These are phyloP conservation scores for Corythornis leucogaster DNA, from an alignment of 2,797 vertebrate genomes.

Conservation along the genomic window DNA sequence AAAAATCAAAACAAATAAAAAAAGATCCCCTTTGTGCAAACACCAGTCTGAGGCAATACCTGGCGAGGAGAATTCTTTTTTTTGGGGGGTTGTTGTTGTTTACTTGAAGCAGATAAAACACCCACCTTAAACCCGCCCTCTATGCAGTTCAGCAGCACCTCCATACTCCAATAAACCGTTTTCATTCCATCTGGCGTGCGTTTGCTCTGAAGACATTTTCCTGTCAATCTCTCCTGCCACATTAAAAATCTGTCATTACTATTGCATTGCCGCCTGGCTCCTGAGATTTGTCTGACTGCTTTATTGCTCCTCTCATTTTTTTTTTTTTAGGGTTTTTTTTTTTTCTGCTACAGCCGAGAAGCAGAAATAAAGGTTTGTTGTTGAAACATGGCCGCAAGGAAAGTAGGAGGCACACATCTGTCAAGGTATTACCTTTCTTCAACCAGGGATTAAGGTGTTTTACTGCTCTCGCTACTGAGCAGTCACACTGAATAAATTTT, in stretches of 20 bases:
- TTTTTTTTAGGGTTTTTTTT: conserved; percentile 75
- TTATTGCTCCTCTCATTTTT: conserved; percentile 85
- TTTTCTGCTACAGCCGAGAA: conserved; percentile 80
- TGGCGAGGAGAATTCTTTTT: conserved; percentile 4
- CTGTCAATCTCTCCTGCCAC: conserved; percentile 96
- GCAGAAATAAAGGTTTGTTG: conserved; percentile 84
- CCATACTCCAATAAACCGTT: conserved; percentile 97
- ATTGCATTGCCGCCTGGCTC: conserved; percentile 87
- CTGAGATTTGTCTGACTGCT: conserved; percentile 91
- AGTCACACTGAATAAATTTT: conserved; percentile 89
- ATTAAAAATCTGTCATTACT: conserved; percentile 90
- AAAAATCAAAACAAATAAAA: background rate
- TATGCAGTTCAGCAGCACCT: conserved; percentile 82
- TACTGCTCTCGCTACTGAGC: conserved; percentile 82
- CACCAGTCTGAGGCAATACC: conserved; percentile 1
- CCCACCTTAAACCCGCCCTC: conserved; percentile 77
- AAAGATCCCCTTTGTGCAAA: background rate
- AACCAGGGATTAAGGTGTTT: conserved; percentile 91
- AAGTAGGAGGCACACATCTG: conserved; percentile 93
- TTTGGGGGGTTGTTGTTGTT: conserved; percentile 62
- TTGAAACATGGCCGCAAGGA: conserved; percentile 90
- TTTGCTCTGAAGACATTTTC: conserved; percentile 94
- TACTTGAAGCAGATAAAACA: conserved; percentile 73
- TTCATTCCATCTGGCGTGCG: conserved; percentile 98
- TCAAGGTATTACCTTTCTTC: conserved; percentile 94